Base-by-base conservation (phyloP, 1,140 invertebrate species). In the Orius insidiosus region DNA sequence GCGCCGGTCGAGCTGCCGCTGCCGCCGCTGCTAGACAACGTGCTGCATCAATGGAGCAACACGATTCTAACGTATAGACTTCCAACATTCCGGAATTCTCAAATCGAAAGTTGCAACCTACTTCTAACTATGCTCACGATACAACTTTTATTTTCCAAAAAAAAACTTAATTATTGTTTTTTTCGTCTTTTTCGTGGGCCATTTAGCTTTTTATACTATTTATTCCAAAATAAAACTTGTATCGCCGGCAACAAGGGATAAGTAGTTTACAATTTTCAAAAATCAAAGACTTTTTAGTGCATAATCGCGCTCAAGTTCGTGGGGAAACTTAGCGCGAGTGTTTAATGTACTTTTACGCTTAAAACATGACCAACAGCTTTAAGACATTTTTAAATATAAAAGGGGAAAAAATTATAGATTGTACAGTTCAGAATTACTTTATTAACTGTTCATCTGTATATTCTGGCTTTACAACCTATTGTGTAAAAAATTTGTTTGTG, bases 1-100 rank as follows among this genome's bases (percentile, higher is more conserved):
- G 71, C 61, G 68, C 73, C 46, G 72, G 72, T 37, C 58, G 73
- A 45, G 70, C 71, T 13, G 68, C 68, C 8, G 67, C 67, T 2
- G 67, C 66, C 4, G 68, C 68, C 7, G 67, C 66, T 4, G 67
- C 67, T 2, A 54, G 66, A 14, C 59, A 62, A 16, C 10, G 54
- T 30, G 48, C 55, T 18, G 51, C 52, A 32, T 38, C 54, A 16
- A 34, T 47, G 19, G 52, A 52, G 44, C 49, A 53, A 32, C 51
- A 52, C 41, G 40, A 38, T 32, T 31, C 41, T 5, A 40, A 40
- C 16, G 38, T 40, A 40, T 43, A 43, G 41, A 30, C 41, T 43
- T 32, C 24, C 10, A 43, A 32, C 41, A 43, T 43, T 43, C 41
- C 41, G 8, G 7, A 24, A 24, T 24, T n/a, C n/a, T n/a, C n/a